Conservation (phyloP, 1,140 invertebrate genomes). For the Notospermus geniculatus region DNA sequence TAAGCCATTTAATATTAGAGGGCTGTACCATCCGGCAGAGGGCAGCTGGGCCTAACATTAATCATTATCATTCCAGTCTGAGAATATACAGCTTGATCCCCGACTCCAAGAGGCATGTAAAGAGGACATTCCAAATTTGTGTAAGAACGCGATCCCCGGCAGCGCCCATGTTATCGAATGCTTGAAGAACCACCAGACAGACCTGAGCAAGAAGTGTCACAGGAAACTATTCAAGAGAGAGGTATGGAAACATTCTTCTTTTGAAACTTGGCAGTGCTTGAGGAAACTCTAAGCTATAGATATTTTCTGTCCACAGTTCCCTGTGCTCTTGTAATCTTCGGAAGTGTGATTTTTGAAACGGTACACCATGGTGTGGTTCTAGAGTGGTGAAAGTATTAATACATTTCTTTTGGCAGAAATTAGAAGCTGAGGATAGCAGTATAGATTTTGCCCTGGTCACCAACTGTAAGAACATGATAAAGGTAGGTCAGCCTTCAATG, state of each 20-base stretch:
- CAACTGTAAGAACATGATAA: slow-evolving; percentile 80
- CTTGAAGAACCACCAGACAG: slow-evolving; percentile 70
- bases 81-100: slow-evolving; percentile 88
- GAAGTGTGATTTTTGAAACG: too few relatives aligned
- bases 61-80: too few relatives aligned
- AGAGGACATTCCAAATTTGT: slow-evolving; percentile 73
- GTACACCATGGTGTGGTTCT: too few relatives aligned
- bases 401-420: slow-evolving; percentile 64
- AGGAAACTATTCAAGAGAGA: slow-evolving; percentile 71
- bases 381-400: too few relatives aligned
- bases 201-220: slow-evolving; percentile 70
- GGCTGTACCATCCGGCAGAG: too few relatives aligned
- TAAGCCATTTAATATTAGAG: too few relatives aligned
- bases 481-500: slow-evolving; percentile 45
- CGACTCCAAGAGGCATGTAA: slow-evolving; percentile 84
- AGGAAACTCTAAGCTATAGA: too few relatives aligned
- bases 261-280: not conserved
- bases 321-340: too few relatives aligned
- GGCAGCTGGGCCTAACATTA: too few relatives aligned
- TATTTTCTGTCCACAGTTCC: too few relatives aligned
- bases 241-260: slow-evolving; percentile 26
- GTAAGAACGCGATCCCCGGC: slow-evolving; percentile 70
- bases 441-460: slow-evolving; percentile 63
- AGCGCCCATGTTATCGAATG: slow-evolving; percentile 85
- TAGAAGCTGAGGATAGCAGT: slow-evolving; percentile 80